These are phyloP conservation scores for Monarcha castaneiventris DNA, from an alignment of 2,113 vertebrate genomes.

Conservation along the genomic window DNA sequence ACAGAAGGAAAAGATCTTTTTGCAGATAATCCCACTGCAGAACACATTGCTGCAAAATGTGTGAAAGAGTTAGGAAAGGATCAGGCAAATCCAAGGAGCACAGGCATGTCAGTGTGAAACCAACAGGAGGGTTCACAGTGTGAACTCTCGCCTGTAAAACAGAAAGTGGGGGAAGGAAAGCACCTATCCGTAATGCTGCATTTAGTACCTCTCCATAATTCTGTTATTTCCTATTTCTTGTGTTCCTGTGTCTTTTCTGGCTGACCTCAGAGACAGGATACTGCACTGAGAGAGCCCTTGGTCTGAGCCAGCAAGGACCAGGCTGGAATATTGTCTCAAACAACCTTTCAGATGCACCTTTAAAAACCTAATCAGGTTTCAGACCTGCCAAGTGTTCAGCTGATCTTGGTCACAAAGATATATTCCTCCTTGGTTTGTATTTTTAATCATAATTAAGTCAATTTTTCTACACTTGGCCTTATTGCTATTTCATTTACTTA, in stretches of 20 bases:
- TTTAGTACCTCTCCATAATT: neutral
- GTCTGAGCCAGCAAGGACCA: neutral
- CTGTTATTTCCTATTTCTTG: neutral
- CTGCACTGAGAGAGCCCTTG: neutral
- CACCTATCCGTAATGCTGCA: neutral
- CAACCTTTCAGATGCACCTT: neutral
- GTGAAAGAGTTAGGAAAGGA: neutral
- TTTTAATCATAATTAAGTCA: slow-evolving; percentile 31
- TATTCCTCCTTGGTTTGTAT: slow-evolving; percentile 20
- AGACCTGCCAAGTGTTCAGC: neutral
- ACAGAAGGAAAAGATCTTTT: neutral
- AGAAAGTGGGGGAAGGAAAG: neutral
- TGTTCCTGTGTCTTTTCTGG: neutral
- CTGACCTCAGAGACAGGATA: neutral
- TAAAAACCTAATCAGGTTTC: neutral
- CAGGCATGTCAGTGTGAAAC: fast-evolving
- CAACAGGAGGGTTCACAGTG: neutral
- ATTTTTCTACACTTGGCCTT: neutral
- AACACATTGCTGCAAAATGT: neutral
- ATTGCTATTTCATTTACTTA: slow-evolving; percentile 30
- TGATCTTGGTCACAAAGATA: neutral
- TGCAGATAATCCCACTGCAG: neutral
- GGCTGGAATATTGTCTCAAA: neutral
- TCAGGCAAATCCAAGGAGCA: neutral
- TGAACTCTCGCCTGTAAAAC: neutral